Evolutionary conservation across 2,113 vertebrate genomes (phyloP), one percentile per base, ranked within the genome.

Genomic region (Psephotus haematonotus): DNA sequence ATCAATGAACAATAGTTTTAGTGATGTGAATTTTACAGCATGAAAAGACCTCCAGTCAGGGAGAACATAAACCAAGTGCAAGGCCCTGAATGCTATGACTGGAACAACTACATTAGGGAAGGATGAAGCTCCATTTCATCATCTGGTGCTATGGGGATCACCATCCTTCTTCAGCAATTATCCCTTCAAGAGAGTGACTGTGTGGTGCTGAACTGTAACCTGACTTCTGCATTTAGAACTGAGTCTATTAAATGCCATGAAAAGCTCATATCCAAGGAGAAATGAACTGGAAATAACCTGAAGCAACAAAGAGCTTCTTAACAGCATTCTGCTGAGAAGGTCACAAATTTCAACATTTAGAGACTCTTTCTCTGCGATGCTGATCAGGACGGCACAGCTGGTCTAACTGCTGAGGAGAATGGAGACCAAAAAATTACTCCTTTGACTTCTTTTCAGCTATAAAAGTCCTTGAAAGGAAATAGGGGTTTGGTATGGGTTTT

Each of bases 1-100:
- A 97, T 96, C 96, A 86, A 86, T 97, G 97, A 97, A 93, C 97
- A 98, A 96, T 90, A 88, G 94, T 96, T 97, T 95, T 96, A 97
- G 88, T 6, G 4, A 96, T 96, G 94, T 91, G 93, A 85, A 87
- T 94, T 97, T 97, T 95, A 94, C 81, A 96, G 93, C 84, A 87
- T 86, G 84, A 85, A 89, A 97, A 95, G 87, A 92, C 90, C 68
- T 97, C 95, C 49, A 92, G 93, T 70, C 90, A 90, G 71, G 64
- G 59, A 72, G 62, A 94, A 75, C 53, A 95, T 68, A 90, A 93
- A 94, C 60, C 43, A 79, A 82, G 74, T 68, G 83, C 79, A 92
- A 86, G 33, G 35, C 55, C 60, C 43, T 80, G 76, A 86, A 74
- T 64, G 28, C 37, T 63, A 16, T 52, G 68, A 92, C 67, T 87